Percentiles rank a stretch among this genome's conserved stretches.
Conservation (phyloP, 1,140 invertebrate genomes). For the Meloidogyne chitwoodi region DNA sequence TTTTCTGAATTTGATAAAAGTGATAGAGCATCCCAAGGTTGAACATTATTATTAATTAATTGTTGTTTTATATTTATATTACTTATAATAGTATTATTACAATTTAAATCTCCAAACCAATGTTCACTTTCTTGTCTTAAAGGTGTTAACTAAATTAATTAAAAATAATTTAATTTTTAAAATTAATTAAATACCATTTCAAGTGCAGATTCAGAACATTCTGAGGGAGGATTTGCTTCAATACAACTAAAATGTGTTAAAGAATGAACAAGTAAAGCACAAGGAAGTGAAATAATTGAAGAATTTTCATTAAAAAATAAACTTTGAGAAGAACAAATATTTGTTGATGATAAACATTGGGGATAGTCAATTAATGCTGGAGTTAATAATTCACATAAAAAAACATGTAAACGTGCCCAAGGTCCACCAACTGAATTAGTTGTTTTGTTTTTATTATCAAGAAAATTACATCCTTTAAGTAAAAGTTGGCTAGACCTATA, state of each 20-base stretch:
- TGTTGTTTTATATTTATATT: neutral
- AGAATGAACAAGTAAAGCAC: constrained; percentile 10
- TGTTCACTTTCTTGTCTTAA: constrained; percentile 45
- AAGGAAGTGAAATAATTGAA: neutral
- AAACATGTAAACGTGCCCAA: constrained; percentile 43
- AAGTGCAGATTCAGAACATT: constrained; percentile 42
- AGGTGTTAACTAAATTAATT: constrained; percentile 25
- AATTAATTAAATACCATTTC: constrained; percentile 38
- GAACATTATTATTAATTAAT: constrained; percentile 10
- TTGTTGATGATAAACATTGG: constrained; percentile 6
- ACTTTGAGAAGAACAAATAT: neutral
- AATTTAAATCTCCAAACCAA: constrained; percentile 41
- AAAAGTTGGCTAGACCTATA: neutral
- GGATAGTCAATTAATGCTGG: constrained; percentile 50
- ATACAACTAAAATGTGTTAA: constrained; percentile 40
- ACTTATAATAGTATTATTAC: constrained; percentile 10
- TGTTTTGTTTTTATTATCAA: neutral
- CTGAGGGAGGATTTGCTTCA: constrained; percentile 20
- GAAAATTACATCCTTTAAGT: neutral
- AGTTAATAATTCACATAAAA: constrained; percentile 52
- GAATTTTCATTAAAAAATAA: constrained; percentile 8
- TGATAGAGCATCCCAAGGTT: constrained; percentile 11
- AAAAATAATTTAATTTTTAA: neutral
- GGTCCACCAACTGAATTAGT: neutral
- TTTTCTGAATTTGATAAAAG: constrained; percentile 19